Percentiles rank a stretch among this genome's conserved stretches.
Evolutionary conservation across 2,113 vertebrate species (phyloP).

Genomic region (Artemisiospiza belli): DNA sequence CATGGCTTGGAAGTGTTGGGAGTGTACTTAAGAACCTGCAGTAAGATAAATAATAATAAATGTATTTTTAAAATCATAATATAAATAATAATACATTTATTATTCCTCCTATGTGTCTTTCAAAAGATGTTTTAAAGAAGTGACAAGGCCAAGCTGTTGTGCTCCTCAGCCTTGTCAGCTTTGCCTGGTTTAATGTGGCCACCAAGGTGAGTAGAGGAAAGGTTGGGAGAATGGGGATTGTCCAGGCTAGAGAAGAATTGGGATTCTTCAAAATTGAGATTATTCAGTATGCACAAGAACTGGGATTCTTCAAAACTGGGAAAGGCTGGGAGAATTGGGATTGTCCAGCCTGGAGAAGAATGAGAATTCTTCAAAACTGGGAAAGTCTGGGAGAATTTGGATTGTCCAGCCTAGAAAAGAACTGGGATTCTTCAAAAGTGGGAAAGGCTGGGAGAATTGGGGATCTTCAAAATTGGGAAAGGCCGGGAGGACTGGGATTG

Average conservation of each 20-base stretch:
- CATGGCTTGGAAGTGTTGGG: neutral
- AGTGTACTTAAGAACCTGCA: rapidly evolving
- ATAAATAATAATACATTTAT: neutral
- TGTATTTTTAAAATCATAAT: no score
- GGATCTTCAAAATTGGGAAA: no score
- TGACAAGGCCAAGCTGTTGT: neutral
- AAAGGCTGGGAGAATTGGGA: neutral
- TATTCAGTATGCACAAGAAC: neutral
- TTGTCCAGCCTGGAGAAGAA: neutral
- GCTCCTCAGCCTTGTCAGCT: neutral
- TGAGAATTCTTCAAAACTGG: no score
- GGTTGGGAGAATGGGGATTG: neutral
- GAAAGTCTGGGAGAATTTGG: neutral
- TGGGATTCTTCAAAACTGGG: neutral
- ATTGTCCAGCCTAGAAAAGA: no score
- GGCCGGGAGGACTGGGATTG: neutral
- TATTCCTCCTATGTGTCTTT: neutral
- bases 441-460: neutral
- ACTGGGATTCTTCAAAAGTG: no score
- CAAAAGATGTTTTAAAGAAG: neutral
- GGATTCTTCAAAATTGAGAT: neutral
- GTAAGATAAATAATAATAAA: neutral
- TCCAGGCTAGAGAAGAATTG: neutral
- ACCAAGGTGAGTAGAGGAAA: neutral
- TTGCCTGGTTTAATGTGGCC: no score